Conservation (phyloP, 1,140 invertebrate species). For the Macrosteles quadrilineatus region DNA sequence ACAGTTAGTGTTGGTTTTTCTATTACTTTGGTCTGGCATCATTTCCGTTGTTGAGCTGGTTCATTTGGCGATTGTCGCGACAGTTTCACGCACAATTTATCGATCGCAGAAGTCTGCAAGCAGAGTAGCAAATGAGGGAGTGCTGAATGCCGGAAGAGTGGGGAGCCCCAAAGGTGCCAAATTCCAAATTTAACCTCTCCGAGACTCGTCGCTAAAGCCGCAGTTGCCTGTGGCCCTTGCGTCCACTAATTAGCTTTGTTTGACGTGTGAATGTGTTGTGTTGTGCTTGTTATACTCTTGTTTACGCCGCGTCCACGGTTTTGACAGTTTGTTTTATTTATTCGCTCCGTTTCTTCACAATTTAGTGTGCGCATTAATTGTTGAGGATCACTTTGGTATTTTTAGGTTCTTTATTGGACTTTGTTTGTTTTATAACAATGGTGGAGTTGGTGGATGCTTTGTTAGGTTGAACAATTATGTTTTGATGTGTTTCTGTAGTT, state of each 20-base stretch:
- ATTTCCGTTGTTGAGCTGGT: no score
- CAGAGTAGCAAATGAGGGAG: neutral
- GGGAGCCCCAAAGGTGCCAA: neutral
- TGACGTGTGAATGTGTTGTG: conserved; percentile 12
- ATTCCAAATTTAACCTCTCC: neutral
- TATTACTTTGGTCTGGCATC: no score
- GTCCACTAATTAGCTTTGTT: neutral
- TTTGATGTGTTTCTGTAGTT: no score
- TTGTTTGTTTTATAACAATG: no score
- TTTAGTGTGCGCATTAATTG: neutral
- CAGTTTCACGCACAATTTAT: conserved; percentile 7
- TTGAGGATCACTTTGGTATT: neutral
- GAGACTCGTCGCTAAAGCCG: neutral
- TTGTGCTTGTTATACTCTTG: conserved; percentile 19
- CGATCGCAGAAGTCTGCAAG: neutral
- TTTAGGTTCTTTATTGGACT: no score
- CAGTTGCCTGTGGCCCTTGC: neutral
- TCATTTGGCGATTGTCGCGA: no score
- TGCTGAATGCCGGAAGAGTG: neutral
- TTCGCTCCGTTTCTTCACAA: neutral
- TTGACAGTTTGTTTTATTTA: conserved; percentile 12
- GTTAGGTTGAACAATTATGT: no score
- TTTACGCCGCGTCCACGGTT: neutral
- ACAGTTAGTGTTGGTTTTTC: no score
- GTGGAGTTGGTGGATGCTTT: no score